phyloP scores from a whole-genome alignment of 2,888 invertebrate species.

The Cheilosia grossa region DNA sequence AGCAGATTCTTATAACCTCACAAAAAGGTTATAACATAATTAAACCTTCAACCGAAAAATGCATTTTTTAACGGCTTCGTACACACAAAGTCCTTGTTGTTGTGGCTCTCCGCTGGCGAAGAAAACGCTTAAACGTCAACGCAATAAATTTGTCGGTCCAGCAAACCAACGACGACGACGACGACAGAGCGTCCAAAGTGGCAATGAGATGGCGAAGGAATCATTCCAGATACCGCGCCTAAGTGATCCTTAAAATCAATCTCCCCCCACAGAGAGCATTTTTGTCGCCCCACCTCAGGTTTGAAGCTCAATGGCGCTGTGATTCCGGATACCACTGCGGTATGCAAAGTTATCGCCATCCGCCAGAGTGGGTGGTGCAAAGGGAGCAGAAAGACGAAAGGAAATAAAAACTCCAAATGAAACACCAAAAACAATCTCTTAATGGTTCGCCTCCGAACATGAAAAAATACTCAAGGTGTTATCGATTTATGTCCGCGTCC shows the following conservation, averaged over 20 bases:
- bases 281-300: conserved; percentile 2
- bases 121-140: conserved; percentile 37
- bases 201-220: conserved; percentile 34
- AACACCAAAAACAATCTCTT: conserved; percentile 82
- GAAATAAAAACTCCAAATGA: conserved; percentile 64
- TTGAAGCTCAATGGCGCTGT: conserved; percentile 56
- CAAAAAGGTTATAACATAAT: conserved; percentile 60
- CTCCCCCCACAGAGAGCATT: conserved; percentile 9
- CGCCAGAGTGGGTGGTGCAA: conserved; percentile 32
- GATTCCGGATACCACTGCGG: conserved; percentile 52
- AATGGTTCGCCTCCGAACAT: conserved; percentile 84
- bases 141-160: conserved; percentile 56
- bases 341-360: conserved; percentile 70
- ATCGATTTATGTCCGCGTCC: conserved; percentile 84
- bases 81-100: conserved; percentile 43
- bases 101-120: not conserved
- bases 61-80: conserved; percentile 43
- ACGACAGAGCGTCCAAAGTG: conserved; percentile 14
- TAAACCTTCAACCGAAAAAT: conserved; percentile 55
- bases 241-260: conserved; percentile 68
- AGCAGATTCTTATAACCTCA: conserved; percentile 13
- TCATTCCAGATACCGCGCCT: conserved; percentile 52
- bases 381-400: conserved; percentile 13
- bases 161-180: conserved; percentile 8
- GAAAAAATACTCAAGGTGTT: conserved; percentile 84